A percentile compares a stretch with the other conserved stretches of the same genome.
Evolutionary conservation across 2,888 invertebrate genomes (phyloP).

Genomic region (Dorcus hopei): DNA sequence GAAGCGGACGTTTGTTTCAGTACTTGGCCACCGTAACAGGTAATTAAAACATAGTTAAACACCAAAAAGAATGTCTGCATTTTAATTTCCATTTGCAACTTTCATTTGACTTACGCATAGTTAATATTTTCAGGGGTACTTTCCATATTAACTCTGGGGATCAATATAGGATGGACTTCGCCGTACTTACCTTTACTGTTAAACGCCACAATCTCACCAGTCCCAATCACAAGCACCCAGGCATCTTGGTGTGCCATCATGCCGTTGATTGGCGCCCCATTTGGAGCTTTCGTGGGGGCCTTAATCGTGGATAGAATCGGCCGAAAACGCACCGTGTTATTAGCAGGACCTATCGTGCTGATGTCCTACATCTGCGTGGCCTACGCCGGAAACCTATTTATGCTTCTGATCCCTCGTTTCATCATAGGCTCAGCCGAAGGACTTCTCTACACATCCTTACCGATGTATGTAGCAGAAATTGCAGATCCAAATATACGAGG

Average conservation of each 20-base stretch:
- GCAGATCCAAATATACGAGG: slow-evolving; percentile 57
- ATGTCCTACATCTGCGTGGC: slow-evolving; percentile 61
- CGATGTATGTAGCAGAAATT: slow-evolving; percentile 61
- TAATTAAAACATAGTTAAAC: neutral
- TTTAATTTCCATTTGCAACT: too few relatives aligned
- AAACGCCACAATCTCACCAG: slow-evolving; percentile 46
- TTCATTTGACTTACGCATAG: neutral
- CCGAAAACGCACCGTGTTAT: slow-evolving; percentile 51
- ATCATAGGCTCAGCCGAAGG: slow-evolving; percentile 56
- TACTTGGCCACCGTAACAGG: slow-evolving; percentile 27
- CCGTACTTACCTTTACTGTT: slow-evolving; percentile 55
- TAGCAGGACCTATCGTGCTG: slow-evolving; percentile 48
- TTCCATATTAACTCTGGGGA: slow-evolving; percentile 38
- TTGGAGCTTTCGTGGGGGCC: slow-evolving; percentile 61
- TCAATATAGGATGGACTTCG: slow-evolving; percentile 57
- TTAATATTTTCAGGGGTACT: slow-evolving; percentile 33
- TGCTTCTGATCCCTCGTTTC: slow-evolving; percentile 24
- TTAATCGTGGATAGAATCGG: slow-evolving; percentile 63
- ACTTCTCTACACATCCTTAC: slow-evolving; percentile 46
- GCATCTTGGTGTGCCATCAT: slow-evolving; percentile 64
- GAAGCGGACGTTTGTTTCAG: slow-evolving; percentile 31
- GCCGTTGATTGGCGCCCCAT: slow-evolving; percentile 62
- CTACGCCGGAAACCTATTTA: slow-evolving; percentile 46
- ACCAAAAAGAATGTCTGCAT: too few relatives aligned
- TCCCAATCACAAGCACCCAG: slow-evolving; percentile 53